Evolutionary conservation across 2,888 invertebrate genomes (phyloP), one percentile per base, ranked within the genome.

Genomic region (Zaprionus obscuricornis): DNA sequence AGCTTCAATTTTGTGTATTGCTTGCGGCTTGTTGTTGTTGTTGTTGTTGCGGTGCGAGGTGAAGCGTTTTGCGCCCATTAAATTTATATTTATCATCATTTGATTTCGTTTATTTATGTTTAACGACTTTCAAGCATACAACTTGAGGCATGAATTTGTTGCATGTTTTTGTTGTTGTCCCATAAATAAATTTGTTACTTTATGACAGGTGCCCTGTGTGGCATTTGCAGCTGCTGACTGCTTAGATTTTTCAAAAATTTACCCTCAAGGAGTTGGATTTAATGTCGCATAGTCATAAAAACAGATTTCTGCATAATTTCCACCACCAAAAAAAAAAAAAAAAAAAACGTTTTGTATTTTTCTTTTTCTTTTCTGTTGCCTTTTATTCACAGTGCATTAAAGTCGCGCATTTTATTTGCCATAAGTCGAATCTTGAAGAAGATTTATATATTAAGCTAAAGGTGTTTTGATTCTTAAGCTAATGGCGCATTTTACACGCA

Each of bases 221-320:
- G 73, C 36, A 31, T 36, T 58, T 49, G 39, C 40, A 52, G 56
- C 57, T 46, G 65, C 43, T 43, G 7, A 22, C 14, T 40, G 7
- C n/a, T 26, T 5, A 29, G 47, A 6, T 22, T 20, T n/a, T n/a
- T n/a, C n/a, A n/a, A n/a, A n/a, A 39, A 40, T 14, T 42, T 40
- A 40, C 42, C 49, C 40, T 4, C 45, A 14, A 37, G 45, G 18
- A 55, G 43, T 27, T 27, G 50, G 42, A 31, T 42, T 43, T 72
- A 40, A 42, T 37, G 34, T 10, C 20, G 24, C 18, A n/a, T n/a
- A 37, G 43, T 55, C 59, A 66, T 79, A 69, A 85, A 76, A 85
- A 39, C 55, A 58, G 85, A 85, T 79, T 85, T 76, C 50, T 62
- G 64, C 84, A 64, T 71, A 66, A 79, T 78, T 83, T 64, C 10